phyloP scores from a whole-genome alignment of 2,888 invertebrate species.

The Morpho achilles region DNA sequence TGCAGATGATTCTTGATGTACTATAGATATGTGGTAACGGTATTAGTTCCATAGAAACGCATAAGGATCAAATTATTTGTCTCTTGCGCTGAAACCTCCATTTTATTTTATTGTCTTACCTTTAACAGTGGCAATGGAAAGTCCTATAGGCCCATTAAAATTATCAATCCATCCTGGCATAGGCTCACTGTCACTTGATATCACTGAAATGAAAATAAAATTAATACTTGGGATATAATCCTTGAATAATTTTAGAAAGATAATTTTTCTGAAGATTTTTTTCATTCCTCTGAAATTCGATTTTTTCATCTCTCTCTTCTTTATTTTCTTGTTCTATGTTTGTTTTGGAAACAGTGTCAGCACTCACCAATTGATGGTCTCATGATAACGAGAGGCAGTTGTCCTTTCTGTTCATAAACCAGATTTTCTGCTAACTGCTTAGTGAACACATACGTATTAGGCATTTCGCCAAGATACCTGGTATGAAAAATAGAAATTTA shows the following conservation, averaged over 20 bases:
- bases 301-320: too few species aligned
- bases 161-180: constrained; percentile 93
- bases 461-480: constrained; percentile 83
- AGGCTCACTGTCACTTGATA: constrained; percentile 81
- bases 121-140: constrained; percentile 85
- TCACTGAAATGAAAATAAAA: constrained; percentile 63
- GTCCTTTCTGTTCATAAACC: constrained; percentile 82
- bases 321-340: too few species aligned
- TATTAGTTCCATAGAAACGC: not conserved
- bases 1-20: too few species aligned
- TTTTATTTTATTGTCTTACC: constrained; percentile 49
- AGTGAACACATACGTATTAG: constrained; percentile 95
- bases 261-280: too few species aligned
- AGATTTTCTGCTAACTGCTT: constrained; percentile 93
- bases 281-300: too few species aligned
- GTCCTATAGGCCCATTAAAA: constrained; percentile 92
- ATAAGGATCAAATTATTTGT: not conserved
- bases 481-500: constrained; percentile 10
- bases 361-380: constrained; percentile 92
- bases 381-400: constrained; percentile 87
- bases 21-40: not conserved
- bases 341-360: not conserved
- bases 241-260: too few species aligned
- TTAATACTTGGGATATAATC: too few species aligned
- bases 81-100: too few species aligned